Conservation (phyloP, 2,888 invertebrate genomes). For the Epirrita christyi region DNA sequence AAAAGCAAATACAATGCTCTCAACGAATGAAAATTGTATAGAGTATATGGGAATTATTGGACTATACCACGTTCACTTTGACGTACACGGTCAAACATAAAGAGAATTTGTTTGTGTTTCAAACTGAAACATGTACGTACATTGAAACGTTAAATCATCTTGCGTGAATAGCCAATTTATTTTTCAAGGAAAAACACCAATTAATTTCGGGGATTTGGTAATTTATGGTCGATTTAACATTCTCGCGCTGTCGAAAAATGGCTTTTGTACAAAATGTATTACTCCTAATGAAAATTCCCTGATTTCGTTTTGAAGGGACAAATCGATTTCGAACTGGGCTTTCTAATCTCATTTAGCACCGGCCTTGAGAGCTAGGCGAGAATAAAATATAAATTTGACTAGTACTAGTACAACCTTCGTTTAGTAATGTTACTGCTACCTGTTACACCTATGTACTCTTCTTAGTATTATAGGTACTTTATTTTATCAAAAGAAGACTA, state of each 20-base stretch:
- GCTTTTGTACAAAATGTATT: constrained; percentile 43
- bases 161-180: constrained; percentile 34
- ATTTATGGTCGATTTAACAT: constrained; percentile 43
- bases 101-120: constrained; percentile 5
- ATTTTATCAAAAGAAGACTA: too few relatives aligned
- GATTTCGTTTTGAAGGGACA: constrained; percentile 32
- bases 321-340: constrained; percentile 8
- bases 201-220: constrained; percentile 36
- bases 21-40: constrained; percentile 2
- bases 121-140: constrained; percentile 9
- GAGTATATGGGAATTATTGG: neutral
- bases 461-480: too few relatives aligned
- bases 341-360: constrained; percentile 6
- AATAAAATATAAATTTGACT: constrained; percentile 3
- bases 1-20: constrained; percentile 6
- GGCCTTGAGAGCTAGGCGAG: constrained; percentile 1
- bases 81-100: constrained; percentile 8
- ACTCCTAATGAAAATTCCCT: constrained; percentile 45
- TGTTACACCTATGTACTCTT: neutral
- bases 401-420: neutral
- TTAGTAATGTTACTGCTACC: neutral
- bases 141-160: constrained; percentile 23
- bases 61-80: neutral
- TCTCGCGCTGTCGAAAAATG: constrained; percentile 33
- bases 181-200: constrained; percentile 38